phyloP scores from a whole-genome alignment of 2,888 invertebrate genomes.

The Agriopis marginaria region DNA sequence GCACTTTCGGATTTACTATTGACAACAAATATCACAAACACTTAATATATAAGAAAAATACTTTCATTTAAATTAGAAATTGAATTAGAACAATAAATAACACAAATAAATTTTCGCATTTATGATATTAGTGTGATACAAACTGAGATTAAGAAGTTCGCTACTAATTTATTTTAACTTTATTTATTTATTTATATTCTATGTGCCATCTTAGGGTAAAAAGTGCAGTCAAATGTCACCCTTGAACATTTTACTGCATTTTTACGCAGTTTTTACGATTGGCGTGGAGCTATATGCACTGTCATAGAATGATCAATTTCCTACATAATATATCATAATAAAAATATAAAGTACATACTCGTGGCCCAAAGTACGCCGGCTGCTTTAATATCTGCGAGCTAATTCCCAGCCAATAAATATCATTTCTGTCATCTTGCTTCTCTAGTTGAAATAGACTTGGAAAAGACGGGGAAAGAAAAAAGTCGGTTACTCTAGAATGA shows the following conservation, averaged over 20 bases:
- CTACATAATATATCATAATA: background rate
- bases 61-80: no score
- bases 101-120: no score
- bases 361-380: background rate
- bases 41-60: no score
- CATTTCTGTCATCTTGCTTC: background rate
- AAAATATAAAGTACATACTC: background rate
- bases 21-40: no score
- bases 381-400: background rate
- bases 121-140: no score
- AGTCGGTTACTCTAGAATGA: background rate
- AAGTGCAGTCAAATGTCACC: background rate
- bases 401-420: background rate
- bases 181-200: no score
- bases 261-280: background rate
- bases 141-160: no score
- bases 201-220: no score
- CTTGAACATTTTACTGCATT: slow-evolving; percentile 1
- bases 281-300: background rate
- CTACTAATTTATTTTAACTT: no score
- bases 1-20: no score
- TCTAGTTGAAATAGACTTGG: background rate
- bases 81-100: no score
- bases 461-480: background rate
- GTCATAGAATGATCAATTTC: background rate